Evolutionary conservation across 2,113 vertebrate genomes (phyloP).

Genomic region (Cryptomyrus ogoouensis): DNA sequence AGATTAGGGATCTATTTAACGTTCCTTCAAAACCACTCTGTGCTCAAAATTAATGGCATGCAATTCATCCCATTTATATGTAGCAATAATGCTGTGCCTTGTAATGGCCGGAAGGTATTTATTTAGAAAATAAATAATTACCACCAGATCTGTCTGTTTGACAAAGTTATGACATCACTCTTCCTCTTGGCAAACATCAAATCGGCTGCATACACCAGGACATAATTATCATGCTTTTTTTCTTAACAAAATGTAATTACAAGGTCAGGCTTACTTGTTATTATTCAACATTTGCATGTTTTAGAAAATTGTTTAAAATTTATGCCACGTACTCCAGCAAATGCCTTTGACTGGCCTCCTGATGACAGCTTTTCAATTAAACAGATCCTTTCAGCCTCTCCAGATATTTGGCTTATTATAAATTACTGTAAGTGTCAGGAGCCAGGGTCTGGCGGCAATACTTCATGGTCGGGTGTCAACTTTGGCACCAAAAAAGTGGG

Average conservation of each 20-base stretch:
- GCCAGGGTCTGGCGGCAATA: not conserved
- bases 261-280: not conserved
- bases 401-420: not conserved
- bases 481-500: not conserved
- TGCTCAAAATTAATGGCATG: not conserved
- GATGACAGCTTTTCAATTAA: not conserved
- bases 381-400: not conserved
- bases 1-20: not conserved
- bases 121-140: not conserved
- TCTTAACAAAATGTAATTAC: conserved; percentile 1
- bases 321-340: not conserved
- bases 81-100: not conserved
- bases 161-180: not conserved
- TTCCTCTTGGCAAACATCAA: not conserved
- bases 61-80: not conserved
- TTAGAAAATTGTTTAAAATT: not conserved
- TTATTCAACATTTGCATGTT: conserved; percentile 3
- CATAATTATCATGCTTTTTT: not conserved
- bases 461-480: not conserved
- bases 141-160: not conserved
- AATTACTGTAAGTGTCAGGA: not conserved
- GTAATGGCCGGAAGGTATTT: not conserved
- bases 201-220: not conserved
- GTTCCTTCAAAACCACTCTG: not conserved
- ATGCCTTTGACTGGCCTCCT: not conserved